Evolutionary conservation across 2,888 invertebrate genomes (phyloP).

Genomic region (Archips xylosteana): DNA sequence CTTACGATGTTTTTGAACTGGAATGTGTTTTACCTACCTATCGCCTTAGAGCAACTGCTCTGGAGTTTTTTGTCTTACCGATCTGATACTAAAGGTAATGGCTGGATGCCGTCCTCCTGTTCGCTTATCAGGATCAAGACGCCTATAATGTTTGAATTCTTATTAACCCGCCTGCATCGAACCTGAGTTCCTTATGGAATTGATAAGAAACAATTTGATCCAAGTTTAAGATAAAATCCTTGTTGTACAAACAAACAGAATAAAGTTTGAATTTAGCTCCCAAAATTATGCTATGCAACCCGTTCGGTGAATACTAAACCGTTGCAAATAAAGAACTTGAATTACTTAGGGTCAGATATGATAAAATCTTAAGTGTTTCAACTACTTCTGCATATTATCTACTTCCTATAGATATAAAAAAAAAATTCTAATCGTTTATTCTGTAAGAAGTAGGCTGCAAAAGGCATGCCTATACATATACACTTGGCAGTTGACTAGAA

Average conservation of each 20-base stretch:
- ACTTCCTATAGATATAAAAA: too few species aligned
- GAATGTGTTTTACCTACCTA: slow-evolving; percentile 9
- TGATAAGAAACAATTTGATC: slow-evolving; percentile 43
- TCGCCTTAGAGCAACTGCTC: neutral
- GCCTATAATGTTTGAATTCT: slow-evolving; percentile 50
- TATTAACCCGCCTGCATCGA: slow-evolving; percentile 40
- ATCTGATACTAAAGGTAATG: slow-evolving; percentile 66
- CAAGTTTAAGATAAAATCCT: slow-evolving; percentile 40
- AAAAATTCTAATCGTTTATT: too few species aligned
- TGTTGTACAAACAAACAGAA: slow-evolving; percentile 27
- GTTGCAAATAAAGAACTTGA: slow-evolving; percentile 14
- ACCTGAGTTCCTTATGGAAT: slow-evolving; percentile 39
- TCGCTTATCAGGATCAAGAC: slow-evolving; percentile 70
- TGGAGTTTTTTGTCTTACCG: slow-evolving; percentile 47
- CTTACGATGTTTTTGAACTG: neutral
- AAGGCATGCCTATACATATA: neutral
- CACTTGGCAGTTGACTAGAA: neutral
- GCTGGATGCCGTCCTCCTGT: slow-evolving; percentile 66
- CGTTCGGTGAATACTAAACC: slow-evolving; percentile 52
- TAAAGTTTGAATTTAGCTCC: slow-evolving; percentile 34
- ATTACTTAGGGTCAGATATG: slow-evolving; percentile 1
- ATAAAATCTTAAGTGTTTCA: too few species aligned
- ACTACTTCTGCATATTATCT: too few species aligned
- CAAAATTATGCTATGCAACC: slow-evolving; percentile 60
- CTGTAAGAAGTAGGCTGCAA: too few species aligned